These are phyloP conservation scores for Pelobates cultripes DNA, from an alignment of 2,797 vertebrate genomes.

Conservation along the genomic window DNA sequence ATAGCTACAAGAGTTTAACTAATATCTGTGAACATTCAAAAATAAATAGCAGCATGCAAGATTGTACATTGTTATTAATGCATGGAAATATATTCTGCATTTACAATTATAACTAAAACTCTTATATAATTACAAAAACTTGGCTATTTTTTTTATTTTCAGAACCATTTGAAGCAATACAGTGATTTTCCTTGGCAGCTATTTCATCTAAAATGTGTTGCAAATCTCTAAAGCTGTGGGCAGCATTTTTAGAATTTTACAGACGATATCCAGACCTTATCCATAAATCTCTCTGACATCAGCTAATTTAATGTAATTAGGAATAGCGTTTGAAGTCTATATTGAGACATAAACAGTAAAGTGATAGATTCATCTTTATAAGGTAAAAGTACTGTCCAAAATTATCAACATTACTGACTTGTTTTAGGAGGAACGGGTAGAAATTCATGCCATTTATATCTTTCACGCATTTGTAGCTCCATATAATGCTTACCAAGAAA, in stretches of 20 bases:
- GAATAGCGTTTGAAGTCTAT: slow-evolving; percentile 27
- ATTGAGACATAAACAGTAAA: slow-evolving; percentile 21
- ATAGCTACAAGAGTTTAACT: neutral
- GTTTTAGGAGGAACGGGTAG: slow-evolving; percentile 17
- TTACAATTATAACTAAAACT: slow-evolving; percentile 29
- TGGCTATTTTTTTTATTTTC: slow-evolving; percentile 1
- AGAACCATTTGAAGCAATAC: slow-evolving; percentile 3
- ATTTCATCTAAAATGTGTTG: neutral
- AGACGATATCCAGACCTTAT: neutral
- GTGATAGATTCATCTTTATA: slow-evolving; percentile 39
- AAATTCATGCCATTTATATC: slow-evolving; percentile 31
- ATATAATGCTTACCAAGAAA: slow-evolving; percentile 35
- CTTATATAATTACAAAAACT: slow-evolving; percentile 19
- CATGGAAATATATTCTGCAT: slow-evolving; percentile 20
- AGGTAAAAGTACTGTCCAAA: slow-evolving; percentile 18
- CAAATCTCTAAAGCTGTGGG: neutral
- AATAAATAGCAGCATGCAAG: slow-evolving; percentile 8
- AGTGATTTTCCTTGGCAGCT: neutral
- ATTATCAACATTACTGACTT: slow-evolving; percentile 18
- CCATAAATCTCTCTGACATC: slow-evolving; percentile 40
- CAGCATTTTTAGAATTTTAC: neutral
- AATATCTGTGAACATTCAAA: neutral
- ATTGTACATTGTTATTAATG: slow-evolving; percentile 22
- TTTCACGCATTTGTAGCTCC: slow-evolving; percentile 11
- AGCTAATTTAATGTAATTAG: slow-evolving; percentile 46